These are phyloP conservation scores for Bombyx mori DNA, from an alignment of 1,140 invertebrate species.

Conservation along the genomic window DNA sequence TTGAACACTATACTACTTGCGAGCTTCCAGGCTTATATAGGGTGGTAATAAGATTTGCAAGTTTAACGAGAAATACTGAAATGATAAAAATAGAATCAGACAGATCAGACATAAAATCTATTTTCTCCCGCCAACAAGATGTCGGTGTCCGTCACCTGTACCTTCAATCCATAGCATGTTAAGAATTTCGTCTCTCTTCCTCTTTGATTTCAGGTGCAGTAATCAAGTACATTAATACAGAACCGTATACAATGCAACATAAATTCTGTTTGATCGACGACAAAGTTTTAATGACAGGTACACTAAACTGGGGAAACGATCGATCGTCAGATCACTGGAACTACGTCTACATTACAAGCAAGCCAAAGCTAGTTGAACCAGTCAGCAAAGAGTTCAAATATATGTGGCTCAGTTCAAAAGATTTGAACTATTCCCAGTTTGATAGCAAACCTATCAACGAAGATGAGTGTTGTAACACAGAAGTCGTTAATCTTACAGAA, in stretches of 20 bases:
- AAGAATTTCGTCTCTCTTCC: too few relatives aligned
- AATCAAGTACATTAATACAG: slow-evolving; percentile 48
- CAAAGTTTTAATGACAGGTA: slow-evolving; percentile 56
- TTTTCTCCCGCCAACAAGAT: too few relatives aligned
- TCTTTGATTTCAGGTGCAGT: slow-evolving; percentile 42
- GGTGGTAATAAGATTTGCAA: too few relatives aligned
- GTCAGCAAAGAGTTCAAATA: slow-evolving; percentile 51
- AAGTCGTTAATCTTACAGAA: slow-evolving; percentile 1
- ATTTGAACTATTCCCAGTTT: slow-evolving; percentile 13
- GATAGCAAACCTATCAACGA: slow-evolving; percentile 4
- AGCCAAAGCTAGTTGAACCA: slow-evolving; percentile 45
- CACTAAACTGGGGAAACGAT: slow-evolving; percentile 61
- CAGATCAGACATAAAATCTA: too few relatives aligned
- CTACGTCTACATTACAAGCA: slow-evolving; percentile 60
- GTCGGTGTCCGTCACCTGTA: too few relatives aligned
- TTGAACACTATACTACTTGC: too few relatives aligned
- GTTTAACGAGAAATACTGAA: too few relatives aligned
- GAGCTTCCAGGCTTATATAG: too few relatives aligned
- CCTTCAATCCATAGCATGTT: too few relatives aligned
- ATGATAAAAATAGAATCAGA: too few relatives aligned
- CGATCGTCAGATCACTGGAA: slow-evolving; percentile 61
- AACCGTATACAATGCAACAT: slow-evolving; percentile 51
- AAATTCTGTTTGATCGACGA: slow-evolving; percentile 63
- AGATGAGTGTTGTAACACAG: slow-evolving; percentile 1
- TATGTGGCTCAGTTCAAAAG: slow-evolving; percentile 41